Evolutionary conservation across 2,888 invertebrate genomes (phyloP).

Genomic region (Noctua fimbriata): DNA sequence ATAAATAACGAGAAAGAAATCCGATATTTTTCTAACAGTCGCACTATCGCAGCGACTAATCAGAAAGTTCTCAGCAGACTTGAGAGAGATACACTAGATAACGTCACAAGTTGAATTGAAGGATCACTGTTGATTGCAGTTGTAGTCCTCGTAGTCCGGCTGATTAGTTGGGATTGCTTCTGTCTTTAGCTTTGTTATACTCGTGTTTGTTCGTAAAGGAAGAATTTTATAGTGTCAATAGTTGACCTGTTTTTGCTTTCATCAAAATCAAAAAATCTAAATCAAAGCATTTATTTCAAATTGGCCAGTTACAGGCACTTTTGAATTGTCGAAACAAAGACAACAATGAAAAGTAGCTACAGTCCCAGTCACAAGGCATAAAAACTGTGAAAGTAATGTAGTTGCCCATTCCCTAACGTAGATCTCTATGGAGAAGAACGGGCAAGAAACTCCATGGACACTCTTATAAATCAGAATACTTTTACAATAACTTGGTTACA

Average conservation of each 20-base stretch:
- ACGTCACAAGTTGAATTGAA: neutral
- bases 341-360: too few relatives aligned
- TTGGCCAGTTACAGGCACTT: too few relatives aligned
- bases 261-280: too few relatives aligned
- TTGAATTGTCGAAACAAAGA: too few relatives aligned
- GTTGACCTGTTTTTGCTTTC: neutral
- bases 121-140: neutral
- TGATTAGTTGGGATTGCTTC: neutral
- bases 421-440: too few relatives aligned
- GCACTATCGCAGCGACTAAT: neutral
- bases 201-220: neutral
- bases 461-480: too few relatives aligned
- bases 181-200: neutral
- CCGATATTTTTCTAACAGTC: neutral
- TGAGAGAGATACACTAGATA: neutral
- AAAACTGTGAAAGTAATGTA: too few relatives aligned
- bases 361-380: too few relatives aligned
- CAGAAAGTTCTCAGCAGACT: neutral
- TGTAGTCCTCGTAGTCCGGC: neutral
- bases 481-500: too few relatives aligned
- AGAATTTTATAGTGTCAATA: neutral
- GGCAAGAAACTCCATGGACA: too few relatives aligned
- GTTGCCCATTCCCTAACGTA: too few relatives aligned
- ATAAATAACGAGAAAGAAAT: neutral
- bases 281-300: too few relatives aligned